A percentile compares a stretch with the other conserved stretches of the same genome.
phyloP scores from a whole-genome alignment of 2,888 invertebrate genomes.

The Campoplex capitator region DNA sequence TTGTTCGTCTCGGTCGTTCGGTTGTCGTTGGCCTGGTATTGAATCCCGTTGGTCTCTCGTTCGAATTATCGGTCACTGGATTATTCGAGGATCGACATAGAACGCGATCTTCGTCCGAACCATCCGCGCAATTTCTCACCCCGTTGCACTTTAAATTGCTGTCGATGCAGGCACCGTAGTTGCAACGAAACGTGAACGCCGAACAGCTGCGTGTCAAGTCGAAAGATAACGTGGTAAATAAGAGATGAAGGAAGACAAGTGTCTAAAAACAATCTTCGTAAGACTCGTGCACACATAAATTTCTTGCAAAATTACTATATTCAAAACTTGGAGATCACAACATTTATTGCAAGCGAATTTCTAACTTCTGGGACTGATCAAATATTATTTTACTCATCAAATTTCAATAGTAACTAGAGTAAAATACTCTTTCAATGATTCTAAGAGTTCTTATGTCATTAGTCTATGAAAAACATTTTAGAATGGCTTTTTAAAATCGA shows the following conservation, averaged over 20 bases:
- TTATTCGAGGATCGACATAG: constrained; percentile 67
- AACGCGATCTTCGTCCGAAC: constrained; percentile 82
- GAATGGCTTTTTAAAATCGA: not conserved
- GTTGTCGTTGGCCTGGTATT: not conserved
- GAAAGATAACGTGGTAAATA: not conserved
- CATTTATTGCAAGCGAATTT: too few relatives aligned
- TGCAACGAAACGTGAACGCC: constrained; percentile 80
- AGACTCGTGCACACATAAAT: not conserved
- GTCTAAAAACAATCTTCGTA: not conserved
- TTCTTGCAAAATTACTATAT: not conserved
- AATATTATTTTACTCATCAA: too few relatives aligned
- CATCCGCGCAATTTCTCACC: constrained; percentile 81
- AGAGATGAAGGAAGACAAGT: not conserved
- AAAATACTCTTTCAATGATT: too few relatives aligned
- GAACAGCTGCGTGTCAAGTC: constrained; percentile 78
- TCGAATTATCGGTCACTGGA: not conserved
- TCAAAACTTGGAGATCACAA: not conserved
- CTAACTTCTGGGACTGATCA: too few relatives aligned
- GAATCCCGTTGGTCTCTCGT: not conserved
- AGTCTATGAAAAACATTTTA: too few relatives aligned
- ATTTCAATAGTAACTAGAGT: too few relatives aligned
- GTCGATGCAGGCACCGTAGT: constrained; percentile 84
- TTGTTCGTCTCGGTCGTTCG: constrained; percentile 12
- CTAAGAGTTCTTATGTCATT: too few relatives aligned
- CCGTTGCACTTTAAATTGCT: constrained; percentile 80